phyloP scores from a whole-genome alignment of 2,888 invertebrate genomes.

The Drosophila rubida region DNA sequence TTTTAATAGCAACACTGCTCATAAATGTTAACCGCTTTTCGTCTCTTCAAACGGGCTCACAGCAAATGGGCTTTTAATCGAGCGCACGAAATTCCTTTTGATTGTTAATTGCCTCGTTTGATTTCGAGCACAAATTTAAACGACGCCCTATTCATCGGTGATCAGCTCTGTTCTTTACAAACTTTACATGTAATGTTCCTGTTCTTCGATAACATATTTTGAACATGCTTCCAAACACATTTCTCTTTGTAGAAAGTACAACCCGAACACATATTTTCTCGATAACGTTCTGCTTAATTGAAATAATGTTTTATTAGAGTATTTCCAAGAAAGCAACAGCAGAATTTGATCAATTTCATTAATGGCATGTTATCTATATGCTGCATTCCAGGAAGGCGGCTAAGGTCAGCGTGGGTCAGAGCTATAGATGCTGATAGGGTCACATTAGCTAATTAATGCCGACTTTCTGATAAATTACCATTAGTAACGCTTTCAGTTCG shows the following conservation, averaged over 20 bases:
- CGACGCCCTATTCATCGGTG: too few species aligned
- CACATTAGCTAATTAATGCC: constrained; percentile 34
- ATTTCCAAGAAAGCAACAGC: neutral
- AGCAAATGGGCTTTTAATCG: neutral
- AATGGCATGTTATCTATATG: constrained; percentile 1
- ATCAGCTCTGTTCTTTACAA: too few species aligned
- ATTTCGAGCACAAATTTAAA: neutral
- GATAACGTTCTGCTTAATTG: neutral
- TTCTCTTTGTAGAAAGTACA: too few species aligned
- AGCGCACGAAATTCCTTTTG: neutral
- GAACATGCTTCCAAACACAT: too few species aligned
- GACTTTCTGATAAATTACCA: constrained; percentile 40
- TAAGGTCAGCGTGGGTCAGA: constrained; percentile 15
- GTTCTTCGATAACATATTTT: too few species aligned
- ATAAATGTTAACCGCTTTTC: constrained; percentile 1
- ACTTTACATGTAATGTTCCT: too few species aligned
- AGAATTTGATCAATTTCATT: neutral
- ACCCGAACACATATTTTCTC: too few species aligned
- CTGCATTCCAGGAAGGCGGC: constrained; percentile 4
- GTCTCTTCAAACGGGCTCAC: neutral
- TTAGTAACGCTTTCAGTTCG: constrained; percentile 8
- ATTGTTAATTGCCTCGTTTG: neutral
- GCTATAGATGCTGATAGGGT: constrained; percentile 15
- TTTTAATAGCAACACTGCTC: neutral
- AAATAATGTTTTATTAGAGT: neutral